Conservation (phyloP, 2,888 invertebrate species). For the Rutpela maculata region DNA sequence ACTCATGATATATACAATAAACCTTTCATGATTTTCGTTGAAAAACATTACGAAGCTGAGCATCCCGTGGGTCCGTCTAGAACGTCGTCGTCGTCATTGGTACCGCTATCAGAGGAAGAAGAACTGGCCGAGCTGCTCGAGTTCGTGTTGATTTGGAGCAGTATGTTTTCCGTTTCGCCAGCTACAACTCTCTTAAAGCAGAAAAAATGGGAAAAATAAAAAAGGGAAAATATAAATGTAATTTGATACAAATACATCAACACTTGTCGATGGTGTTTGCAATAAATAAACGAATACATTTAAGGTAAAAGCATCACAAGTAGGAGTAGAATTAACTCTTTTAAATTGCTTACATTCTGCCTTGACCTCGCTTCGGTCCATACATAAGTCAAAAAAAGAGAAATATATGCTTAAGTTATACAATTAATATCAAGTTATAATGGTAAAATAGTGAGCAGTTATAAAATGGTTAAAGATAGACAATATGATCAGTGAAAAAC, state of each 20-base stretch:
- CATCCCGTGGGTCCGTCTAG: conserved; percentile 62
- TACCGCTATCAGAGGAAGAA: conserved; percentile 53
- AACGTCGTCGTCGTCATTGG: conserved; percentile 59
- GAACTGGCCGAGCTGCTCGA: conserved; percentile 56
- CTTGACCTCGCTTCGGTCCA: too few relatives aligned
- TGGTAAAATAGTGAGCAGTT: too few relatives aligned
- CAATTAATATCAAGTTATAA: too few relatives aligned
- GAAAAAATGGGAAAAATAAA: background rate
- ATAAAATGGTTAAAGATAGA: too few relatives aligned
- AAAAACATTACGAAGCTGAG: conserved; percentile 60
- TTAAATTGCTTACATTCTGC: conserved; percentile 5
- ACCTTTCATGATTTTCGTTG: conserved; percentile 17
- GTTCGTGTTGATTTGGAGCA: conserved; percentile 42
- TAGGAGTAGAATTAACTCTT: background rate
- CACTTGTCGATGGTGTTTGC: too few relatives aligned
- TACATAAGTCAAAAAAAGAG: too few relatives aligned
- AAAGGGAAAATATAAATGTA: too few relatives aligned
- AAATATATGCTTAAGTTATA: too few relatives aligned
- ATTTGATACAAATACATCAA: too few relatives aligned
- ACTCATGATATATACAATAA: conserved; percentile 30
- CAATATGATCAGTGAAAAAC: too few relatives aligned
- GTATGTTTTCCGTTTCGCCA: conserved; percentile 38
- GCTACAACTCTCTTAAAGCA: conserved; percentile 46
- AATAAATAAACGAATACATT: too few relatives aligned
- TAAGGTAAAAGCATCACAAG: too few relatives aligned